Percentiles rank a stretch among this genome's conserved stretches.
Conservation (phyloP, 30 jellyfish, hydroid and myxozoan genomes). For the Kudoa iwatai region DNA sequence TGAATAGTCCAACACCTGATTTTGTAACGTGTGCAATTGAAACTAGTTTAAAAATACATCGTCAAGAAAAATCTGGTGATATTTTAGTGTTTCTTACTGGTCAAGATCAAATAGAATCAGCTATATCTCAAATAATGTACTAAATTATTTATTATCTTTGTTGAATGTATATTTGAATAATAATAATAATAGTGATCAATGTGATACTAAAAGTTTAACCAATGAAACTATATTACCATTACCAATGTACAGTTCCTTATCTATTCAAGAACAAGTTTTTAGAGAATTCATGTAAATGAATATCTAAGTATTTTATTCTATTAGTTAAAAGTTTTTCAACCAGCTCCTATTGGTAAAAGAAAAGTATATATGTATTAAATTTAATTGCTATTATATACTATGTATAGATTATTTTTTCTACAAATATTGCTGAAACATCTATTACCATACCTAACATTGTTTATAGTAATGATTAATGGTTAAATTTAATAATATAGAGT, state of each 20-base stretch:
- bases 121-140: slow-evolving; percentile 16
- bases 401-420: slow-evolving; percentile 42
- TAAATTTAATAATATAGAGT: no score
- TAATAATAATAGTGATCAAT: slow-evolving; percentile 11
- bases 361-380: no score
- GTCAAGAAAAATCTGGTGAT: slow-evolving; percentile 40
- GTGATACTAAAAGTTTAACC: slow-evolving; percentile 1
- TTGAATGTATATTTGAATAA: no score
- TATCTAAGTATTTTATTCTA: no score
- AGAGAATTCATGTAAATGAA: no score
- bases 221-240: slow-evolving; percentile 6
- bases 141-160: no score
- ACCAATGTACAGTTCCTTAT: slow-evolving; percentile 52
- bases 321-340: slow-evolving; percentile 44
- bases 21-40: slow-evolving; percentile 24
- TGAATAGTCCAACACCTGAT: slow-evolving; percentile 36
- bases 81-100: slow-evolving; percentile 71
- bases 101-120: slow-evolving; percentile 2
- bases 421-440: slow-evolving; percentile 92
- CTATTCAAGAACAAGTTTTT: slow-evolving; percentile 43
- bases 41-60: slow-evolving; percentile 42
- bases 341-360: slow-evolving; percentile 8
- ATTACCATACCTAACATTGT: slow-evolving; percentile 47
- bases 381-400: no score
- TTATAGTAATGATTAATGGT: no score